Conservation (phyloP, 2,888 invertebrate genomes). For the Charanyca ferruginea region DNA sequence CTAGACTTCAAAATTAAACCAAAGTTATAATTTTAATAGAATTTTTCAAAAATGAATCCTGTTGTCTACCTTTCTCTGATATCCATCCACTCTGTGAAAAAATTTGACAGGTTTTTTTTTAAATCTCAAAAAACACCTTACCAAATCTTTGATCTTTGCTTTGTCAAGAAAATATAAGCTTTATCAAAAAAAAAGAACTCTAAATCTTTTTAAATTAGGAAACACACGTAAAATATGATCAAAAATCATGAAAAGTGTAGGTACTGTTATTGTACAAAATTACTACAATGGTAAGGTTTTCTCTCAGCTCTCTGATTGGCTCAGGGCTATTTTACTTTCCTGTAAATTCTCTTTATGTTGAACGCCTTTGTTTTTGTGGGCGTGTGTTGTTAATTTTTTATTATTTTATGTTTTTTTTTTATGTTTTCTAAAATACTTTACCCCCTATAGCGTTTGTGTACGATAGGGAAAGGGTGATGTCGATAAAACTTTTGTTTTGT, state of each 20-base stretch:
- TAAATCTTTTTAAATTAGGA: constrained; percentile 24
- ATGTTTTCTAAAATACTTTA: constrained; percentile 30
- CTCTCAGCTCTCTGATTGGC: constrained; percentile 49
- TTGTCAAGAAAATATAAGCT: neutral
- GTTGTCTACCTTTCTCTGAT: neutral
- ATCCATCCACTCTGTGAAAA: too few species aligned
- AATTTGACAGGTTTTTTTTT: too few species aligned
- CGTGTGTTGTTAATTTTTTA: constrained; percentile 38
- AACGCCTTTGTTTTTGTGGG: constrained; percentile 57
- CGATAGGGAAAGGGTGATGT: constrained; percentile 26
- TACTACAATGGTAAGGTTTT: constrained; percentile 36
- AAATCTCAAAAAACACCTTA: neutral
- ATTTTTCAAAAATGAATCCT: too few species aligned
- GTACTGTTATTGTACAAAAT: constrained; percentile 38
- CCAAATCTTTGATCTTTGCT: neutral
- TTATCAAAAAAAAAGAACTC: neutral
- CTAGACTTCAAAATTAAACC: too few species aligned
- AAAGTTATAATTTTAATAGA: too few species aligned
- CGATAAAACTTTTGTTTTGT: constrained; percentile 20
- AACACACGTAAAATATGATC: constrained; percentile 4
- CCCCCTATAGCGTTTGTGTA: constrained; percentile 37
- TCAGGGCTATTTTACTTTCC: constrained; percentile 53
- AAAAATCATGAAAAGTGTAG: constrained; percentile 20
- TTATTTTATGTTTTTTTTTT: constrained; percentile 26
- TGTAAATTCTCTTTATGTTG: constrained; percentile 52